Evolutionary conservation across 35 echinoderm and acorn worm genomes (phyloP), one percentile per base, ranked within the genome.

Genomic region (Nesometra sesokonis): DNA sequence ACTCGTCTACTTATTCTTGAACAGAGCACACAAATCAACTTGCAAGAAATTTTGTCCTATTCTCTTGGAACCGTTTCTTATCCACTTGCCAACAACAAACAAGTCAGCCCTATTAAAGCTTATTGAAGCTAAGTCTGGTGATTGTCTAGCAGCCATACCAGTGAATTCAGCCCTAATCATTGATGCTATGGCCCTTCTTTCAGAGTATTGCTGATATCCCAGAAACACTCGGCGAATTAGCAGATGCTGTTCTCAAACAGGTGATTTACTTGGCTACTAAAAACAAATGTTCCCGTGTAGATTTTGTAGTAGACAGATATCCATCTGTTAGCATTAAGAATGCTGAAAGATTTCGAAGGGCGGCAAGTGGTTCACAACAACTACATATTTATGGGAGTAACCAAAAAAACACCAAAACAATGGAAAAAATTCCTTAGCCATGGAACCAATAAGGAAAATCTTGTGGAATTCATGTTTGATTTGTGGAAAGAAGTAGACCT

Each of bases 101-200:
- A 88, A 91, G 43, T 86, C 83, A 35, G 82, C 37, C 15, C 81
- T 93, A 0, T 37, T 88, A 47, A 40, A 87, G 35, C 31, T 32
- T 32, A 80, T 91, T 29, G 79, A 86, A 47, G 35, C 78, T n/a
- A 81, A 76, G n/a, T 37, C 89, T 19, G 36, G 37, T 57, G 29
- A 84, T 31, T 13, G 80, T n/a, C 31, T 91, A 11, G 78, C 82
- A 90, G 81, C 77, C n/a, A 86, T 86, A 35, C 85, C 85, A 81
- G 31, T 0, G 30, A 32, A 86, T 30, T n/a, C 43, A 39, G 83
- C 82, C 15, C 82, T 79, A 76, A 34, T 93, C 31, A 31, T 88
- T 77, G 86, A 93, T 93, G 91, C 81, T 0, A 93, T 85, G 91
- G 91, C 91, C 27, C 78, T 90, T 76, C 83, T 90, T n/a, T 29